A percentile compares a stretch with the other conserved stretches of the same genome.
These are phyloP conservation scores for Saimiri boliviensis DNA, from an alignment of 2,113 vertebrate genomes.

Conservation along the genomic window DNA sequence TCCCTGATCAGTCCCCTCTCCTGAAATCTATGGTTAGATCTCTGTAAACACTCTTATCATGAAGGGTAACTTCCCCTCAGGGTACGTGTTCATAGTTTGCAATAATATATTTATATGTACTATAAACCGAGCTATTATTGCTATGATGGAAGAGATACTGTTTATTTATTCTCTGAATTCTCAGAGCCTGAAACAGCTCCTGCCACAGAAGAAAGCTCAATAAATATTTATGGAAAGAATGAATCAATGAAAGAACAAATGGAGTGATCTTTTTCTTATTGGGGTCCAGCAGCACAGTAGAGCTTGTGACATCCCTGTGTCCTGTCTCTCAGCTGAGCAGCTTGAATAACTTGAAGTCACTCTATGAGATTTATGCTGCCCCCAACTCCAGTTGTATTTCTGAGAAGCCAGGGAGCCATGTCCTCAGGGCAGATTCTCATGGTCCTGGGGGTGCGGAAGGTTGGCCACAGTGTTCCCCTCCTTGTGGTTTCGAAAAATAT, in stretches of 20 bases:
- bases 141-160: neutral
- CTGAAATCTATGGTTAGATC: neutral
- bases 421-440: neutral
- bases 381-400: neutral
- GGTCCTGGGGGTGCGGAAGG: accelerated
- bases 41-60: neutral
- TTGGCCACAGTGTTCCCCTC: neutral
- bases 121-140: neutral
- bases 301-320: neutral
- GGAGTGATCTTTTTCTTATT: neutral
- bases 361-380: neutral
- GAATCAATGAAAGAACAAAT: neutral
- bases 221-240: neutral
- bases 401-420: neutral
- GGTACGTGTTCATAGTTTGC: neutral
- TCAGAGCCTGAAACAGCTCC: neutral
- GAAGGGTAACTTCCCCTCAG: neutral
- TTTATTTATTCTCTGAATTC: neutral
- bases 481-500: neutral
- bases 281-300: neutral
- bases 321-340: neutral
- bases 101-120: neutral
- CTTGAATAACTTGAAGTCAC: neutral
- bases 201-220: neutral
- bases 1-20: neutral